phyloP scores from a whole-genome alignment of 2,113 vertebrate genomes.

The Megaceryle maxima region DNA sequence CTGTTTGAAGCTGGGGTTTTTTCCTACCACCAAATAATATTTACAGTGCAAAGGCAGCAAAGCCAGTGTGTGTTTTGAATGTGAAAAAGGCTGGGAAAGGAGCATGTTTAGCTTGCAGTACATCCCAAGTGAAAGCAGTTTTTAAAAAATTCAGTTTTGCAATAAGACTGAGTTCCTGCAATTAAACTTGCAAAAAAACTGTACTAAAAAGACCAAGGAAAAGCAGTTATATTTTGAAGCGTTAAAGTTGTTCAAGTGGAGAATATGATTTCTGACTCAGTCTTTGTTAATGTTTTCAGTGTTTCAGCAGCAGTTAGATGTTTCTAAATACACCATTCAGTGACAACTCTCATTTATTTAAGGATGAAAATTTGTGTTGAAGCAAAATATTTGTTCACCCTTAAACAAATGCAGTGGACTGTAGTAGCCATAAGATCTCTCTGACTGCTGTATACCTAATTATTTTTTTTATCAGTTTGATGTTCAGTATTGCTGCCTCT shows the following conservation, averaged over 20 bases:
- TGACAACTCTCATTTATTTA: background rate
- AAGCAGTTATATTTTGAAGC: background rate
- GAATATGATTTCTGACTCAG: background rate
- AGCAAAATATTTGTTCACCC: background rate
- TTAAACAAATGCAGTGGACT: background rate
- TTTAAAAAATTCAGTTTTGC: slow-evolving; percentile 39
- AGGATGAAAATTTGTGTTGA: background rate
- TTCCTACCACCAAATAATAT: slow-evolving; percentile 82
- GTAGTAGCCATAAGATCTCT: background rate
- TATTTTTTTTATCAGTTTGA: background rate
- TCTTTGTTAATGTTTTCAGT: slow-evolving; percentile 2
- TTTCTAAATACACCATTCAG: background rate
- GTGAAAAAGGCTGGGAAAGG: slow-evolving; percentile 72
- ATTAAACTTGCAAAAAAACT: slow-evolving; percentile 48
- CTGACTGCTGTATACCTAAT: background rate
- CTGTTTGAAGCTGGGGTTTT: slow-evolving; percentile 81
- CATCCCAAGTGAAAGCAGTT: slow-evolving; percentile 51
- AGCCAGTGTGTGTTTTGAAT: slow-evolving; percentile 84
- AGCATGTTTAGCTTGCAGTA: slow-evolving; percentile 64
- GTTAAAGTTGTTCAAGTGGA: slow-evolving; percentile 25
- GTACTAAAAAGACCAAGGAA: background rate
- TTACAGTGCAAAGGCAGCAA: slow-evolving; percentile 83
- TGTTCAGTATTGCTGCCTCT: background rate
- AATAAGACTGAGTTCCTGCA: background rate
- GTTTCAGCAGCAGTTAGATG: background rate